Conservation (phyloP, 2,797 vertebrate species). For the Peromyscus melanophrys region DNA sequence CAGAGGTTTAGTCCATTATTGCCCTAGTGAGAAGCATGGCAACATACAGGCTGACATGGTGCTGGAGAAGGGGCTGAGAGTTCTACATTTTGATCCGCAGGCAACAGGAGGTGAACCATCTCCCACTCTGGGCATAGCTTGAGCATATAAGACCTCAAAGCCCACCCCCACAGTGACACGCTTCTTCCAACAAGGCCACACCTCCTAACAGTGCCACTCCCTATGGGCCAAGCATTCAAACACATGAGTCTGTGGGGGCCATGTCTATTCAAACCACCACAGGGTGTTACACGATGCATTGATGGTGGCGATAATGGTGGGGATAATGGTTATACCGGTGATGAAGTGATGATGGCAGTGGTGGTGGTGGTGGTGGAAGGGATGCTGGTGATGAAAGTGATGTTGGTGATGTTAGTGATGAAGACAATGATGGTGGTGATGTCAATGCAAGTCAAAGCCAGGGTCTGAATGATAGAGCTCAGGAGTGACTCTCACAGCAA, state of each 20-base stretch:
- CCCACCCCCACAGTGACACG: not conserved
- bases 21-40: not conserved
- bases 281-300: not conserved
- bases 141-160: not conserved
- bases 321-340: too few relatives aligned
- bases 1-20: not conserved
- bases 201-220: not conserved
- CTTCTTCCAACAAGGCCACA: not conserved
- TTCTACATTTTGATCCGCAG: not conserved
- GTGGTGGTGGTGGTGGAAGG: too few relatives aligned
- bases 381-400: not conserved
- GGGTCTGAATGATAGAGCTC: not conserved
- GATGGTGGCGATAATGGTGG: not conserved
- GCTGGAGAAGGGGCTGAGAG: not conserved
- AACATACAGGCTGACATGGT: not conserved
- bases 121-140: not conserved
- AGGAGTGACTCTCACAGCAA: not conserved
- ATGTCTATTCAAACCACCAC: not conserved
- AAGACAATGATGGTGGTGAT: too few relatives aligned
- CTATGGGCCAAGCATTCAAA: not conserved
- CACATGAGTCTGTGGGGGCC: not conserved
- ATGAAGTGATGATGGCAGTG: not conserved
- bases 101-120: not conserved
- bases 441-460: not conserved
- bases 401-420: accelerated